Conservation (phyloP, 1,140 invertebrate species). For the Ladona fulva region DNA sequence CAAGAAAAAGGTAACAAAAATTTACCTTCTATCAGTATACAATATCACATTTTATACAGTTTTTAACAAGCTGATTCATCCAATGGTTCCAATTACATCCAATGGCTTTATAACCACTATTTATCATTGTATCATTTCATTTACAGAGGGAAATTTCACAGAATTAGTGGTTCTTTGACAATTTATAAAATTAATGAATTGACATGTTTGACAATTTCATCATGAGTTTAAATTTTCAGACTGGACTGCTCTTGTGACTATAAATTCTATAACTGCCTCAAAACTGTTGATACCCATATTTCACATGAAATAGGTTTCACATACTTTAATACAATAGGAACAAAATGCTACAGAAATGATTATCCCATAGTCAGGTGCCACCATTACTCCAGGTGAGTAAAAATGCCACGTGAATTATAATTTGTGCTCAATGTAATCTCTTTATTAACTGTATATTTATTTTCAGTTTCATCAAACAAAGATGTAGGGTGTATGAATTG, state of each 20-base stretch:
- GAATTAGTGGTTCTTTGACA: constrained; percentile 17
- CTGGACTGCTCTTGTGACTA: constrained; percentile 59
- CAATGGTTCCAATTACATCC: too few relatives aligned
- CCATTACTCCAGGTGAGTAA: constrained; percentile 30
- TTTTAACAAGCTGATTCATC: too few relatives aligned
- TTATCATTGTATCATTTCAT: too few relatives aligned
- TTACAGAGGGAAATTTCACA: too few relatives aligned
- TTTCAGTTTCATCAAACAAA: constrained; percentile 20
- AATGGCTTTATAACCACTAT: too few relatives aligned
- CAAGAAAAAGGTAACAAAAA: too few relatives aligned
- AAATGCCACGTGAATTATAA: not conserved
- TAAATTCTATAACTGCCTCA: constrained; percentile 54
- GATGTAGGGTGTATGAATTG: constrained; percentile 44
- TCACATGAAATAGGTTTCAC: constrained; percentile 48
- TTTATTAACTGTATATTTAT: not conserved
- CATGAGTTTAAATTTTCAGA: too few relatives aligned
- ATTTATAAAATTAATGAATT: not conserved
- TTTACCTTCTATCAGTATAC: too few relatives aligned
- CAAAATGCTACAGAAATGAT: constrained; percentile 56
- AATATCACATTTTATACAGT: too few relatives aligned
- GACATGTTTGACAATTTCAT: too few relatives aligned
- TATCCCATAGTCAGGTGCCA: constrained; percentile 51
- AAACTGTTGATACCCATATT: constrained; percentile 36
- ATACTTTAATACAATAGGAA: constrained; percentile 56
- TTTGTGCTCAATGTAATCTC: too few relatives aligned